Evolutionary conservation across 2,113 vertebrate species (phyloP), one percentile per base, ranked within the genome.

Genomic region (Chlamydotis undulata): DNA sequence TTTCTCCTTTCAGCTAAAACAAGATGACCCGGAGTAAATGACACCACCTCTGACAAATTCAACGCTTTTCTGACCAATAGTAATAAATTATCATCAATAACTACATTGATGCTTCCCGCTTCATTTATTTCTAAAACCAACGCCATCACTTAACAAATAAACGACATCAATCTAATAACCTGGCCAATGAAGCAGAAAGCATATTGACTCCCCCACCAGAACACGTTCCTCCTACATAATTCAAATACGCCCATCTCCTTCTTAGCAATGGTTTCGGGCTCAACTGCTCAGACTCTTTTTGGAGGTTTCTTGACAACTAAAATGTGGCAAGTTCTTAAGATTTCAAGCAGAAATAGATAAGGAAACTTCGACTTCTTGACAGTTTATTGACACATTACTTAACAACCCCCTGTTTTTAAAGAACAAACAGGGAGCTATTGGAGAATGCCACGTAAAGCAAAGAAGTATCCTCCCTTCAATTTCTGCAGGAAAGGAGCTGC

Each of bases 1-100:
- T 52, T 69, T 49, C 94, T 97, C 96, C 96, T 98, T 97, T 96
- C 97, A 97, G 97, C 97, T 98, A 96, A 96, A 97, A 96, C 93
- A 96, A 97, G 96, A 97, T 76, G 92, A 96, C 97, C 97, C 98
- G 94, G 84, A 98, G 97, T 97, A 94, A 98, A 97, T 89, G 89
- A 93, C 94, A 98, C 97, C 94, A 91, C 95, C 91, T 96, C 96
- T 97, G 96, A 98, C 98, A 98, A 98, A 98, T 98, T 97, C 97
- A 98, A 95, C 97, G 95, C 98, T 98, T 98, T 97, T 97, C 97
- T 97, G 97, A 98, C 96, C 97, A 97, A 96, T 96, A 97, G 97
- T 97, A 98, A 98, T 98, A 98, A 98, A 98, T 98, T 97, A 97
- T 97, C 97, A 97, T 94, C 95, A 97, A 95, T 97, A 97, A 97